A percentile compares a stretch with the other conserved stretches of the same genome.
Conservation (phyloP, 2,888 invertebrate species). For the Meiosimyza decipiens region DNA sequence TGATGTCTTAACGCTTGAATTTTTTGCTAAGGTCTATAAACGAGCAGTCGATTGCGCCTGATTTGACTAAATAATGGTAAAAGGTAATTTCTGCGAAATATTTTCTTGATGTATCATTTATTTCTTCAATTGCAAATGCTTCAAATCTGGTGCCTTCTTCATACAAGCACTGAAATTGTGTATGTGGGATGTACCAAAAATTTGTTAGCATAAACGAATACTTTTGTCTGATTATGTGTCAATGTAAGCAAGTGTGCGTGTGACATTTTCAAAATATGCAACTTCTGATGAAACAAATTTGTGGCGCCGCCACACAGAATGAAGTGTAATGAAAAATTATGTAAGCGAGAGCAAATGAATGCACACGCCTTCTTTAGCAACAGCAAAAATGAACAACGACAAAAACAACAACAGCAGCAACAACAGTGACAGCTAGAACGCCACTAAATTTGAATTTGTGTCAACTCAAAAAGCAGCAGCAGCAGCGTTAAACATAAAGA, state of each 20-base stretch:
- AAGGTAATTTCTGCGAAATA: too few relatives aligned
- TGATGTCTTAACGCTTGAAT: too few relatives aligned
- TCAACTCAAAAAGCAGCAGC: background rate
- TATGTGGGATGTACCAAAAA: too few relatives aligned
- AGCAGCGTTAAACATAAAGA: background rate
- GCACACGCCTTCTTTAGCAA: background rate
- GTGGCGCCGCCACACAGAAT: too few relatives aligned
- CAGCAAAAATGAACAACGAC: background rate
- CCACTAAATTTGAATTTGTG: conserved; percentile 16
- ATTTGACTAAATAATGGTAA: too few relatives aligned
- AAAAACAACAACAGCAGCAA: conserved; percentile 8
- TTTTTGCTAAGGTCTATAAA: too few relatives aligned
- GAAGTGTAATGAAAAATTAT: background rate
- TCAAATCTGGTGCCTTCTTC: too few relatives aligned
- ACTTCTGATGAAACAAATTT: background rate
- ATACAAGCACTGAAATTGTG: too few relatives aligned
- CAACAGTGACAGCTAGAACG: background rate
- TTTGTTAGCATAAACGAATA: background rate
- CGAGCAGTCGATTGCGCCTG: too few relatives aligned
- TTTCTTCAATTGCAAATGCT: too few relatives aligned
- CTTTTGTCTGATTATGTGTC: background rate
- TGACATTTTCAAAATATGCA: background rate
- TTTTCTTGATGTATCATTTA: too few relatives aligned
- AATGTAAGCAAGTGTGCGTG: background rate
- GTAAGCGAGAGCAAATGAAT: background rate